Percentiles rank a stretch among this genome's conserved stretches.
phyloP scores from a whole-genome alignment of 2,113 vertebrate genomes.

The Zosterops borbonicus region DNA sequence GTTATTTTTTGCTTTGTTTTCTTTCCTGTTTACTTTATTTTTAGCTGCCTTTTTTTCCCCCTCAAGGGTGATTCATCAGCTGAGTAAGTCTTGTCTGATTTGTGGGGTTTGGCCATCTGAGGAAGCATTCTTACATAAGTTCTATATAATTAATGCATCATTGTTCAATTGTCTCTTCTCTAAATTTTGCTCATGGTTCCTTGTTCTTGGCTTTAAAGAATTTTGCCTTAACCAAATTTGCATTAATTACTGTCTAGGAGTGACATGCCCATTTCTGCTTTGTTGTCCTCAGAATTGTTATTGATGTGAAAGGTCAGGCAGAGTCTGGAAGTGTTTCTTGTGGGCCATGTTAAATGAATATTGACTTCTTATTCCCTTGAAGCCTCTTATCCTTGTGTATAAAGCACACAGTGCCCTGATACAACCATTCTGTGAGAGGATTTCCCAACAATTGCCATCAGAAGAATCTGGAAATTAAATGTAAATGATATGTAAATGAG shows the following conservation, averaged over 20 bases:
- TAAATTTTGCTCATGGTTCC: not conserved
- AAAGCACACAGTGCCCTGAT: not conserved
- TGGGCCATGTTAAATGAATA: not conserved
- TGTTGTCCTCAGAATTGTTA: not conserved
- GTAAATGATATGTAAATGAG: not conserved
- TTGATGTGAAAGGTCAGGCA: not conserved
- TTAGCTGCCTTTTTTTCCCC: not conserved
- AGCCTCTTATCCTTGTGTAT: not conserved
- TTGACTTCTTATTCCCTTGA: not conserved
- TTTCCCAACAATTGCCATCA: not conserved
- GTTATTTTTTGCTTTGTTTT: not conserved
- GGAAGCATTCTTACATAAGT: conserved; percentile 15
- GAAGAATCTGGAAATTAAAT: not conserved
- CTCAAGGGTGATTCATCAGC: conserved; percentile 28
- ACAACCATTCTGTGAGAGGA: not conserved
- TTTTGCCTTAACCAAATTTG: not conserved
- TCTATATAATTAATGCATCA: not conserved
- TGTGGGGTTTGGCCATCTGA: conserved; percentile 21
- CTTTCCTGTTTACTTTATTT: conserved; percentile 28
- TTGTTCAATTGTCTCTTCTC: conserved; percentile 19
- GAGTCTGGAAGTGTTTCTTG: not conserved
- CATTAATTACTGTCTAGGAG: conserved; percentile 11
- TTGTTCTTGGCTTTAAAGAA: not conserved
- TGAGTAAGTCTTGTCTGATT: conserved; percentile 17
- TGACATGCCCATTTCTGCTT: not conserved